Evolutionary conservation across 2,888 invertebrate species (phyloP).

Genomic region (Volucella zonaria): DNA sequence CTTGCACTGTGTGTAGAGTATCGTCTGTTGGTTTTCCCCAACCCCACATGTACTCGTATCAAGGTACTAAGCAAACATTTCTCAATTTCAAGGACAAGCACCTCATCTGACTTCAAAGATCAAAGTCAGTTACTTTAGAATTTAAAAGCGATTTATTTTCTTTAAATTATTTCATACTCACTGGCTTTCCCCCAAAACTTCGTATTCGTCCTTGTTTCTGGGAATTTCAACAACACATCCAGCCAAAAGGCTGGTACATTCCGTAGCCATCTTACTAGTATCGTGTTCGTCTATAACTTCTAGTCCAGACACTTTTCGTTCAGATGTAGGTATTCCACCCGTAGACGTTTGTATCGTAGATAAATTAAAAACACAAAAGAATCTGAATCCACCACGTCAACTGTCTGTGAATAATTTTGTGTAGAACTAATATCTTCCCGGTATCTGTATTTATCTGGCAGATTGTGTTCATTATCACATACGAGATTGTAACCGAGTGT

Average conservation of each 20-base stretch:
- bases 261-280: constrained; percentile 64
- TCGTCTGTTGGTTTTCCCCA: too few relatives aligned
- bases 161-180: constrained; percentile 35
- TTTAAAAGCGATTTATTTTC: too few relatives aligned
- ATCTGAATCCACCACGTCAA: constrained; percentile 12
- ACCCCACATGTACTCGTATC: too few relatives aligned
- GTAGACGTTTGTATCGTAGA: background rate
- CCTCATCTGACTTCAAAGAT: too few relatives aligned
- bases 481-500: too few relatives aligned
- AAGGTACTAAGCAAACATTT: too few relatives aligned
- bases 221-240: constrained; percentile 69
- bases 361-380: constrained; percentile 12
- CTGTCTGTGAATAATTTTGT: constrained; percentile 16
- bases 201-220: constrained; percentile 39
- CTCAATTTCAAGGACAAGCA: background rate
- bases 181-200: constrained; percentile 40
- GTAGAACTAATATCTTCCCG: constrained; percentile 45
- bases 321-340: background rate
- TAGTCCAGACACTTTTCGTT: background rate
- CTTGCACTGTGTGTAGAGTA: too few relatives aligned
- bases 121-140: too few relatives aligned
- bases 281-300: background rate
- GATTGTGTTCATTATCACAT: constrained; percentile 63
- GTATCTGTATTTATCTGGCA: constrained; percentile 40
- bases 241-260: constrained; percentile 69